Evolutionary conservation across 2,888 invertebrate genomes (phyloP).

Genomic region (Agrochola lota): DNA sequence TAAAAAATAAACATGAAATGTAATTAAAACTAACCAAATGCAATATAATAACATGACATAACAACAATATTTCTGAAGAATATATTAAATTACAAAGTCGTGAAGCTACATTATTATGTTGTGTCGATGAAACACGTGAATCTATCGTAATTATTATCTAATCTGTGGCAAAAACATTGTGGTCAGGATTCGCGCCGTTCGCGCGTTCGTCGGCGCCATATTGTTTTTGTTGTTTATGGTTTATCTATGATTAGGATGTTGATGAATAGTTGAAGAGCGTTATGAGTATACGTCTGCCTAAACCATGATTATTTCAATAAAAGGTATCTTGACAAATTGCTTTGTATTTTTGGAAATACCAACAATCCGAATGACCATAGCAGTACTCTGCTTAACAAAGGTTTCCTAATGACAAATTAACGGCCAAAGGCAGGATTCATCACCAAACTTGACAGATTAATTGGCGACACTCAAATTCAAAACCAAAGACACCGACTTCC

Average conservation of each 20-base stretch:
- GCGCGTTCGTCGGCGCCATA: constrained; percentile 19
- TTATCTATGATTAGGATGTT: not conserved
- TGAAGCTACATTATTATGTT: constrained; percentile 29
- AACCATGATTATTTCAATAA: too few relatives aligned
- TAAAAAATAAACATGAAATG: constrained; percentile 6
- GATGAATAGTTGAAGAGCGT: not conserved
- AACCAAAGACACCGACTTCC: too few relatives aligned
- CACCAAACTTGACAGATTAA: too few relatives aligned
- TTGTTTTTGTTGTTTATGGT: constrained; percentile 11
- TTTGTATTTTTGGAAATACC: too few relatives aligned
- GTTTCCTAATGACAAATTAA: too few relatives aligned
- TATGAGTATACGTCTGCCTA: not conserved
- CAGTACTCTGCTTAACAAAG: too few relatives aligned
- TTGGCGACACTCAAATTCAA: too few relatives aligned
- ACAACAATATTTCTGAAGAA: constrained; percentile 15
- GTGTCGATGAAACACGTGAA: constrained; percentile 30
- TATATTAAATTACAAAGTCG: constrained; percentile 30
- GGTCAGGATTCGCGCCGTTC: constrained; percentile 39
- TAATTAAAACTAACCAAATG: not conserved
- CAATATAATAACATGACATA: constrained; percentile 20
- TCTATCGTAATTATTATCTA: constrained; percentile 51
- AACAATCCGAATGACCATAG: too few relatives aligned
- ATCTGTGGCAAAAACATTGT: constrained; percentile 57
- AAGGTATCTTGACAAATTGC: too few relatives aligned
- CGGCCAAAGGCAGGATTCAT: too few relatives aligned